A percentile compares a stretch with the other conserved stretches of the same genome.
Evolutionary conservation across 2,113 vertebrate species (phyloP).

Genomic region (Theristicus caerulescens): DNA sequence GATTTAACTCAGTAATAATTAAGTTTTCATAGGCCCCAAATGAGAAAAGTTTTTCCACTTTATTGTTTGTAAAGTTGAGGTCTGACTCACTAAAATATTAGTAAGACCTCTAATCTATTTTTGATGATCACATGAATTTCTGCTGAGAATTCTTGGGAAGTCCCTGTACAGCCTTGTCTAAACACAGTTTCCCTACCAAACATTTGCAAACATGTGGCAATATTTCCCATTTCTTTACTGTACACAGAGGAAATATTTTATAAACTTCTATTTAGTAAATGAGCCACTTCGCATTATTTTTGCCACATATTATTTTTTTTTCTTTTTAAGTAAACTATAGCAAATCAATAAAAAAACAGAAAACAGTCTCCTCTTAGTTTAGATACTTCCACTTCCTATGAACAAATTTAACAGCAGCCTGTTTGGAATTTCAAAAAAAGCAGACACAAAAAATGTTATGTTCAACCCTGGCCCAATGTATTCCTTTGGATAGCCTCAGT

Average conservation of each 20-base stretch:
- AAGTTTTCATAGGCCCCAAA: neutral
- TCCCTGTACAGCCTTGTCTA: neutral
- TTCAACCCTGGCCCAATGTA: neutral
- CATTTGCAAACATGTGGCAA: neutral
- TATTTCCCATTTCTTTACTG: neutral
- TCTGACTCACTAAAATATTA: neutral
- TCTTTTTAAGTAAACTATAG: neutral
- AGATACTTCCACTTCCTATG: neutral
- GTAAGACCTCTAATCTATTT: neutral
- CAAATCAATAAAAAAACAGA: neutral
- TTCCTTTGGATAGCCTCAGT: neutral
- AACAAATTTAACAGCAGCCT: neutral
- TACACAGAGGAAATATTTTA: neutral
- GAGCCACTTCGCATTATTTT: neutral
- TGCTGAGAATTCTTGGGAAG: neutral
- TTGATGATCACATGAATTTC: neutral
- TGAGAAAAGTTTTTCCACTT: neutral
- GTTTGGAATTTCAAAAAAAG: neutral
- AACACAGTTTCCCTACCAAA: neutral
- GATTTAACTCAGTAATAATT: neutral
- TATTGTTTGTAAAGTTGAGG: neutral
- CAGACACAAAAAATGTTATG: neutral
- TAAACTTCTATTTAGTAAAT: neutral
- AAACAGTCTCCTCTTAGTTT: neutral
- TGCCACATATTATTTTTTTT: neutral